Evolutionary conservation across 2,113 vertebrate species (phyloP).

Genomic region (Tympanuchus pallidicinctus): DNA sequence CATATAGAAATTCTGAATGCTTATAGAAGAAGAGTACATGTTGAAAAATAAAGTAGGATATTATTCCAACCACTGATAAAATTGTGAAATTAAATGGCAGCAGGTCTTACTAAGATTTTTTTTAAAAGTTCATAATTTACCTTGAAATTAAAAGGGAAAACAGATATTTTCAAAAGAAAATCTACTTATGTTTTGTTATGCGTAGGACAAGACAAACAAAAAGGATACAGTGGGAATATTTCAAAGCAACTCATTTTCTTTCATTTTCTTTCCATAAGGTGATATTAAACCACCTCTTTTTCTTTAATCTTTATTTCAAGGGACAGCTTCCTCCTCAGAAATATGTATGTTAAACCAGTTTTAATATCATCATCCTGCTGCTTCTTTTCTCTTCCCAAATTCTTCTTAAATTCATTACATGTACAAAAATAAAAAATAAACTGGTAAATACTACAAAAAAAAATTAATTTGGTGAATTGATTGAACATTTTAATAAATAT

Average conservation of each 20-base stretch:
- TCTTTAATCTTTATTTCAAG: neutral
- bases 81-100: neutral
- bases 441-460: neutral
- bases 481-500: neutral
- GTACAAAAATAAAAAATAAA: neutral
- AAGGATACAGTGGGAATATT: neutral
- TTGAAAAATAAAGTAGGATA: neutral
- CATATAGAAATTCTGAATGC: neutral
- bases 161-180: neutral
- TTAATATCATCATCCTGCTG: neutral
- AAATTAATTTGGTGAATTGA: neutral
- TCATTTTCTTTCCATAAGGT: neutral
- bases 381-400: rapidly evolving
- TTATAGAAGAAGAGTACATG: neutral
- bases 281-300: neutral
- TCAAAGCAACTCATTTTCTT: neutral
- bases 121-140: neutral
- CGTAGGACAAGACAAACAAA: neutral
- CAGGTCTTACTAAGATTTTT: neutral
- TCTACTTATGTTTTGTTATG: neutral
- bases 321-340: neutral
- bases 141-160: neutral
- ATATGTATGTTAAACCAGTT: neutral
- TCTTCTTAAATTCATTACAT: neutral
- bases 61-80: neutral